phyloP scores from a whole-genome alignment of 2,888 invertebrate genomes.

The Allophyes oxyacanthae region DNA sequence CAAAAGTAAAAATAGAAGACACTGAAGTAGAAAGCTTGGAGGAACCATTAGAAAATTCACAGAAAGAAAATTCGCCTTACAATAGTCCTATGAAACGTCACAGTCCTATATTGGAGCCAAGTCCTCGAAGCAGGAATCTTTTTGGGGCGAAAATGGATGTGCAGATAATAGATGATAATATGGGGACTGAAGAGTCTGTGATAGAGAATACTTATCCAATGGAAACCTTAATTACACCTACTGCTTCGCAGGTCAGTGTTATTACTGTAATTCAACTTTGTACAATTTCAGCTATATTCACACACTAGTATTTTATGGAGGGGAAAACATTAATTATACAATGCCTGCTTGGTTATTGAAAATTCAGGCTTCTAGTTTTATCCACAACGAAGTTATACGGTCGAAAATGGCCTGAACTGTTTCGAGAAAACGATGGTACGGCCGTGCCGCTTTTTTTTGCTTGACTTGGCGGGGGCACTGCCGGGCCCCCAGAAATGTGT shows the following conservation, averaged over 20 bases:
- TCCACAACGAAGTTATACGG: too few relatives aligned
- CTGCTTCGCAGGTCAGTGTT: conserved; percentile 75
- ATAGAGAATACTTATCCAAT: conserved; percentile 81
- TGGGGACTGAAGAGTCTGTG: conserved; percentile 71
- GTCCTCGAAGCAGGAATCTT: conserved; percentile 64
- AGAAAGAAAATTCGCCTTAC: conserved; percentile 75
- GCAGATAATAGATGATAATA: conserved; percentile 55
- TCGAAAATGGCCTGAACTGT: too few relatives aligned
- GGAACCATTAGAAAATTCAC: conserved; percentile 60
- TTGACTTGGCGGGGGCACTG: too few relatives aligned
- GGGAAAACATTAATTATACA: too few relatives aligned
- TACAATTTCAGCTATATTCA: background rate
- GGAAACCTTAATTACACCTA: conserved; percentile 74
- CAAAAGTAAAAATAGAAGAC: conserved; percentile 29
- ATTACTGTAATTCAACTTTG: background rate
- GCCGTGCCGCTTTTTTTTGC: too few relatives aligned
- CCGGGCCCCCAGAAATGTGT: too few relatives aligned
- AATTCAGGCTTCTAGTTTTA: too few relatives aligned
- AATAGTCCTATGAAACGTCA: conserved; percentile 65
- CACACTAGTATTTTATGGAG: too few relatives aligned
- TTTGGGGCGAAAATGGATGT: conserved; percentile 59
- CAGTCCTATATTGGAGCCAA: conserved; percentile 74
- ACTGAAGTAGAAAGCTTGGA: conserved; percentile 59
- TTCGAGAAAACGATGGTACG: too few relatives aligned
- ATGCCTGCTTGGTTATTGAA: too few relatives aligned